A percentile compares a stretch with the other conserved stretches of the same genome.
Evolutionary conservation across 2,888 invertebrate genomes (phyloP).

Genomic region (Ormyrus labotus): DNA sequence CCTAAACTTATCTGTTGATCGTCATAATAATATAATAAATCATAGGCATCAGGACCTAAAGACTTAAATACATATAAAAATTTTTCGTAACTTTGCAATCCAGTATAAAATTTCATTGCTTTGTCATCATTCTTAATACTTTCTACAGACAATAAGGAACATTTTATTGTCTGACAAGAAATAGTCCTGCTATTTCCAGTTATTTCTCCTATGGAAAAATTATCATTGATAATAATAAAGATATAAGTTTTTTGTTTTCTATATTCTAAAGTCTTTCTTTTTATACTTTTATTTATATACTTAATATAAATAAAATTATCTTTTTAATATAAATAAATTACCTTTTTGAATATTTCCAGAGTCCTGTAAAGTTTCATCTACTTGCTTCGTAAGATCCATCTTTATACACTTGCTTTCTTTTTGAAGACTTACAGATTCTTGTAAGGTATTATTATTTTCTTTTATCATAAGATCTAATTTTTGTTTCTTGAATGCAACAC

Average conservation of each 20-base stretch:
- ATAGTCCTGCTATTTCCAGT: background rate
- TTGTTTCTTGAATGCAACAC: no score
- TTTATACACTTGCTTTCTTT: no score
- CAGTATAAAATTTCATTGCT: conserved; percentile 45
- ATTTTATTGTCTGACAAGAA: conserved; percentile 14
- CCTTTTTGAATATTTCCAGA: background rate
- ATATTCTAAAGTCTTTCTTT: no score
- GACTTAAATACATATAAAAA: conserved; percentile 28
- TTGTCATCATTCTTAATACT: conserved; percentile 19
- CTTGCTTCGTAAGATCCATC: no score
- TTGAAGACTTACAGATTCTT: no score
- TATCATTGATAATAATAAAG: no score
- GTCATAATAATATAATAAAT: conserved; percentile 26
- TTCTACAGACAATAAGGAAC: conserved; percentile 15
- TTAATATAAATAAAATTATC: background rate
- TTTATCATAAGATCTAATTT: no score
- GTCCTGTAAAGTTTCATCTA: no score
- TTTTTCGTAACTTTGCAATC: conserved; percentile 24
- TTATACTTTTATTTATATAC: background rate
- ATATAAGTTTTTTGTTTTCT: no score
- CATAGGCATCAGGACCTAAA: conserved; percentile 33
- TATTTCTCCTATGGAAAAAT: no score
- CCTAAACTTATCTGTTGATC: conserved; percentile 2
- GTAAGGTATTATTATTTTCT: no score
- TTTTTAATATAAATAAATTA: background rate